Evolutionary conservation across 2,888 invertebrate genomes (phyloP).

Genomic region (Phalangium opilio): DNA sequence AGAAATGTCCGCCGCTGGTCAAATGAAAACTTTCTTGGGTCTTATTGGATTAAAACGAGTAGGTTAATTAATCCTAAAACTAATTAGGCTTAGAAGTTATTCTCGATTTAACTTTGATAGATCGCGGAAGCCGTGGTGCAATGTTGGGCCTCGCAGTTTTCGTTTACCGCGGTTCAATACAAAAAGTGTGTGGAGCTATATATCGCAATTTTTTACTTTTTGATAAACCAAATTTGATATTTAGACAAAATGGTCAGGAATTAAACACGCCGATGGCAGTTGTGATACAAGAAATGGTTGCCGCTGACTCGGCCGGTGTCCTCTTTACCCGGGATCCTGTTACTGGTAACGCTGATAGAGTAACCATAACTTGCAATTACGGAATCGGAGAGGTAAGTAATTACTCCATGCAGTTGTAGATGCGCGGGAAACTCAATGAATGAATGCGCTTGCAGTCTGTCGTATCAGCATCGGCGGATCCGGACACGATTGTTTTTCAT

Average conservation of each 20-base stretch:
- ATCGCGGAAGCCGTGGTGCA: not conserved
- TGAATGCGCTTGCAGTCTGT: slow-evolving; percentile 26
- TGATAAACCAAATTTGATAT: too few species aligned
- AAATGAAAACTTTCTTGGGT: too few species aligned
- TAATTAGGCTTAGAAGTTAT: too few species aligned
- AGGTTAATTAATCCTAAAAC: too few species aligned
- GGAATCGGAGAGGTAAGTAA: slow-evolving; percentile 49
- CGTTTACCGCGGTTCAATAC: slow-evolving; percentile 5
- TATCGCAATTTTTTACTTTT: too few species aligned
- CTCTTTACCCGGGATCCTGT: slow-evolving; percentile 65
- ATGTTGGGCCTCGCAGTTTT: slow-evolving; percentile 7
- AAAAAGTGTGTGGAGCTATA: slow-evolving; percentile 1
- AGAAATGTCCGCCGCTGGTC: too few species aligned
- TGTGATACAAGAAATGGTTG: slow-evolving; percentile 59
- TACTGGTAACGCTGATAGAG: slow-evolving; percentile 47
- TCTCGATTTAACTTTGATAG: not conserved
- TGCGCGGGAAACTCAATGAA: too few species aligned
- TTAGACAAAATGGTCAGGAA: slow-evolving; percentile 11
- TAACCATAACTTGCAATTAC: slow-evolving; percentile 60
- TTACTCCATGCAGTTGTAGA: too few species aligned
- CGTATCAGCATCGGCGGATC: slow-evolving; percentile 59
- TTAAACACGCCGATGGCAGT: slow-evolving; percentile 49
- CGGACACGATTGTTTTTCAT: slow-evolving; percentile 50
- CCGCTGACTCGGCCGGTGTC: slow-evolving; percentile 50
- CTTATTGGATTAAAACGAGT: too few species aligned